Evolutionary conservation across 2,113 vertebrate genomes (phyloP), one percentile per base, ranked within the genome.

Genomic region (Anarhynchus alexandrinus): DNA sequence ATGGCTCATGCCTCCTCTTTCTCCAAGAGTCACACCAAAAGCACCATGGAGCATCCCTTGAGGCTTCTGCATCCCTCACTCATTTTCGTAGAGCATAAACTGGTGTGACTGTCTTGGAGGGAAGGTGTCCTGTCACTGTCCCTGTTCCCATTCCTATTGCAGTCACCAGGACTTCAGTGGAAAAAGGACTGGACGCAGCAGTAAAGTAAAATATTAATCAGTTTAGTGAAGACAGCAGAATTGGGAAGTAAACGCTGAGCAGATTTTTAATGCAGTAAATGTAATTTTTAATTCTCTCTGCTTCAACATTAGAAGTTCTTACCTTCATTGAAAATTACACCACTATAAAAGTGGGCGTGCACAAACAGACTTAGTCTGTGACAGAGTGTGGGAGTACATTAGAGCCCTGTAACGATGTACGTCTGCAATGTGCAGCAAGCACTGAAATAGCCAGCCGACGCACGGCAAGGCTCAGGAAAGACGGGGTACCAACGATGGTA

Each of bases 401-500:
- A 32, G 17, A 14, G 15, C 15, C 15, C 21, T 10, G 27, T 20
- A 34, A 38, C 5, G 36, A 52, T 6, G 55, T 62, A 34, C 3
- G 6, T 38, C 58, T 66, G n/a, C 20, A 54, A 17, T 0, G 1
- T 12, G 5, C 55, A 55, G 20, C 58, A 45, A 59, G 55, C 69
- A 1, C 54, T 34, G 25, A 3, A 2, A 20, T 17, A 42, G 62
- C 25, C 16, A 38, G 15, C 4, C 27, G 57, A 51, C 2, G 18
- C 43, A 43, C 43, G 36, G 54, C 51, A 13, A 69, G 10, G 32
- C 9, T 58, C 17, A 14, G 57, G 51, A 36, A 83, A 34, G 23
- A 25, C 0, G 0, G 9, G 22, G 5, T 23, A 23, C 22, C 5
- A 5, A 18, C 11, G 7, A 23, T 0, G 9, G 36, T 5, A 51